Base-by-base conservation (phyloP, 1,140 invertebrate species). In the Asbolus verrucosus region DNA sequence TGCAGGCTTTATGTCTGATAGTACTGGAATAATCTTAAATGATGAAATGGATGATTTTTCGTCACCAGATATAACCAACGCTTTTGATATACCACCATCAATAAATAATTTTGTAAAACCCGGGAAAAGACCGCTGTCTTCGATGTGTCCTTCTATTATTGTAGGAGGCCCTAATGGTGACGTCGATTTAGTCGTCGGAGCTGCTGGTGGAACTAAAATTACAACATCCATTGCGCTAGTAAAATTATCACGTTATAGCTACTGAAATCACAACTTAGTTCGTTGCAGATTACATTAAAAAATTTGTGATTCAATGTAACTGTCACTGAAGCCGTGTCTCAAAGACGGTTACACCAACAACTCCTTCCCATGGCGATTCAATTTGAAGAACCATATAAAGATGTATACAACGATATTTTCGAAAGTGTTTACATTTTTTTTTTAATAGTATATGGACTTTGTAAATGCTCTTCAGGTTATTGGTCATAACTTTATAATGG, bases 11-110 rank as follows among this genome's bases (percentile, higher is more conserved):
- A n/a, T n/a, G n/a, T n/a, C n/a, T n/a, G n/a, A n/a, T n/a, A n/a
- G n/a, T n/a, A n/a, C n/a, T n/a, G n/a, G n/a, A n/a, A n/a, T n/a
- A 95, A 89, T 98, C 71, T 87, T 94, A 41, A 98, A 98, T 80
- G 90, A 98, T 79, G 89, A 96, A 82, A 98, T 98, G 96, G 94
- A 98, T 77, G 96, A 98, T 79, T 98, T 98, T 80, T 93, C 94
- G 3, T 87, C 90, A 0, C 93, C 94, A 0, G 87, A 90, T 61
- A 87, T 89, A n/a, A 87, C 87, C 0, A 97, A 94, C 76, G 85
- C 84, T 18, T 96, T 92, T 79, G 89, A 87, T 11, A 78, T 96
- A 41, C 90, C 91, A 0, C 90, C 93, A 1, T 94, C 93, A 0
- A 88, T 87, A 1, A 86, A 87, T 1, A 98, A 98, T 83, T 94